Conservation (phyloP, 2,888 invertebrate species). For the Ctena decussata region DNA sequence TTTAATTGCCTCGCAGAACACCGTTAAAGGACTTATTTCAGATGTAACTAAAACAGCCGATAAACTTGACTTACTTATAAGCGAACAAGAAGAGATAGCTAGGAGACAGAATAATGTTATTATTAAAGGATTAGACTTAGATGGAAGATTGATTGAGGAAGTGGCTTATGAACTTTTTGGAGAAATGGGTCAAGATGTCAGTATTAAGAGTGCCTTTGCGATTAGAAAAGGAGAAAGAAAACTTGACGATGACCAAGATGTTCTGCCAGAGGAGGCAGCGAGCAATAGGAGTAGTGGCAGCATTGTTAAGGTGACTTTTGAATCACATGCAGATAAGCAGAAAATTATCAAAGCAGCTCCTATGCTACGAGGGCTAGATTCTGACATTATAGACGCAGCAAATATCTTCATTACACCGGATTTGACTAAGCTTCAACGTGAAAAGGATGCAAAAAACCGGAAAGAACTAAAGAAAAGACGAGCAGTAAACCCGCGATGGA, state of each 20-base stretch:
- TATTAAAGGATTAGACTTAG: neutral
- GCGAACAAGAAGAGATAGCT: neutral
- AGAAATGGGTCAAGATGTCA: neutral
- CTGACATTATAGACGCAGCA: neutral
- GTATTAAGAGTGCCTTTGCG: neutral
- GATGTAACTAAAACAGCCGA: neutral
- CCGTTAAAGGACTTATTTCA: neutral
- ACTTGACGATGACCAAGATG: neutral
- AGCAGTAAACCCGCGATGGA: neutral
- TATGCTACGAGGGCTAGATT: neutral
- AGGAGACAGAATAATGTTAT: neutral
- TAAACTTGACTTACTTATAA: neutral
- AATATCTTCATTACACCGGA: neutral
- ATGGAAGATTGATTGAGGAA: neutral
- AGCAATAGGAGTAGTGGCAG: neutral
- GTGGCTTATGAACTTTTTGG: neutral
- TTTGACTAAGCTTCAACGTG: neutral
- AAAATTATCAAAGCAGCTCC: neutral
- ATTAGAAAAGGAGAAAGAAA: neutral
- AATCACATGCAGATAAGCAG: neutral
- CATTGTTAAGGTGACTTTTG: neutral
- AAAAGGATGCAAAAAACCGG: no score
- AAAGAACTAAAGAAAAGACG: neutral
- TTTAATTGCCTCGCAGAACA: neutral
- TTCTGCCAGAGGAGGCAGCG: neutral